phyloP scores from a whole-genome alignment of 2,113 vertebrate species.

The Anguilla rostrata region DNA sequence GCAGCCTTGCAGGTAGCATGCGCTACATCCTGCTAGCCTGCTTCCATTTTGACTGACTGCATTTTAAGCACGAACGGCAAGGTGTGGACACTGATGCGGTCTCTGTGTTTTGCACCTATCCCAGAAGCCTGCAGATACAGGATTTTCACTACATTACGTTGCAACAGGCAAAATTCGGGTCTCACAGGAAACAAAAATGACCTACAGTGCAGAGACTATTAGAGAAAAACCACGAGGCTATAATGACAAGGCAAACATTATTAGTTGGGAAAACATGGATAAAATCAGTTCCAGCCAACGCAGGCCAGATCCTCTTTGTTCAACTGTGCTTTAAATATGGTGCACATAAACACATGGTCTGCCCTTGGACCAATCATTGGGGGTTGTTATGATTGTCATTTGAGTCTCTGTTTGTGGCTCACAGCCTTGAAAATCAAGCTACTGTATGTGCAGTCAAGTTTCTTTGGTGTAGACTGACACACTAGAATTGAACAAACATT shows the following conservation, averaged over 20 bases:
- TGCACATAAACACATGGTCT: background rate
- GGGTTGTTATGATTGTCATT: background rate
- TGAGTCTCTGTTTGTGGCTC: background rate
- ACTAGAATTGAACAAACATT: background rate
- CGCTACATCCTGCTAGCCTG: constrained; percentile 16
- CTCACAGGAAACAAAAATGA: background rate
- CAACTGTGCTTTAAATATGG: background rate
- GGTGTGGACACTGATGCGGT: constrained; percentile 2
- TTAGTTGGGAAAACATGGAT: too few relatives aligned
- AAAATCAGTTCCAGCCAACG: too few relatives aligned
- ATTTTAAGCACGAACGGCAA: constrained; percentile 1
- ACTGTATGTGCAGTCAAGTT: background rate
- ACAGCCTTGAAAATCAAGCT: background rate
- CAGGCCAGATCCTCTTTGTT: background rate
- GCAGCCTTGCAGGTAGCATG: background rate
- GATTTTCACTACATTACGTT: background rate
- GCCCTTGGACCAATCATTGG: background rate
- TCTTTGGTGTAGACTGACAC: background rate
- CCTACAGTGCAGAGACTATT: background rate
- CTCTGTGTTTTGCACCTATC: background rate
- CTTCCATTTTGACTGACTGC: constrained; percentile 13
- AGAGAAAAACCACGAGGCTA: background rate
- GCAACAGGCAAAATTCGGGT: background rate
- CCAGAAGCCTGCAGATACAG: background rate
- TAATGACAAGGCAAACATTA: too few relatives aligned